Conservation (phyloP, 2,113 vertebrate species). For the Arizona elegans region DNA sequence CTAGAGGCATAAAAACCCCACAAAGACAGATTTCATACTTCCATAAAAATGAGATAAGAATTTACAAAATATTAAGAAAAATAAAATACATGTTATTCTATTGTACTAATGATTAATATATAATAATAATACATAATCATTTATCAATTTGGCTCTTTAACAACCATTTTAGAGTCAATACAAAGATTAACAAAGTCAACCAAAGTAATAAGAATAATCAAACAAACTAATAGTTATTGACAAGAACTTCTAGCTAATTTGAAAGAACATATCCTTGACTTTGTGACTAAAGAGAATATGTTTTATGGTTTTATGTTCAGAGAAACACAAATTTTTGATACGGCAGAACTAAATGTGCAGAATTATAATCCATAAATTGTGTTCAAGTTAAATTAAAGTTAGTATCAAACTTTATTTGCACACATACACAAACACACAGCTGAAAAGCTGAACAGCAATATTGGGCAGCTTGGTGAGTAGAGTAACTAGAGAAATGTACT, state of each 20-base stretch:
- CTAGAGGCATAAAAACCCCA: neutral
- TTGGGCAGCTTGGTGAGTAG: neutral
- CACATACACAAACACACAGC: too few relatives aligned
- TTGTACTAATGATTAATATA: too few relatives aligned
- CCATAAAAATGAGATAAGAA: neutral
- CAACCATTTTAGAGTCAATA: neutral
- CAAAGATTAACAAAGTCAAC: neutral
- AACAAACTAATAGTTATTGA: neutral
- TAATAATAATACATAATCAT: neutral
- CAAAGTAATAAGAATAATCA: neutral
- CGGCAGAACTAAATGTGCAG: neutral
- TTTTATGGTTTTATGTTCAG: neutral
- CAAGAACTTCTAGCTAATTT: neutral
- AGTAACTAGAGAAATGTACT: too few relatives aligned
- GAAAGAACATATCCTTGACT: neutral
- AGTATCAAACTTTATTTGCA: neutral
- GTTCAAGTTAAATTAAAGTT: neutral
- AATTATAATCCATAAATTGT: neutral
- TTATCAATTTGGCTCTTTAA: neutral
- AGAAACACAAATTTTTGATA: neutral
- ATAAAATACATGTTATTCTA: neutral
- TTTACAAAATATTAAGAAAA: neutral
- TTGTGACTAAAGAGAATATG: neutral
- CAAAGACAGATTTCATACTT: neutral
- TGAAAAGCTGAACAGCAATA: neutral